phyloP scores from a whole-genome alignment of 2,113 vertebrate species.

The Desmodus rotundus region DNA sequence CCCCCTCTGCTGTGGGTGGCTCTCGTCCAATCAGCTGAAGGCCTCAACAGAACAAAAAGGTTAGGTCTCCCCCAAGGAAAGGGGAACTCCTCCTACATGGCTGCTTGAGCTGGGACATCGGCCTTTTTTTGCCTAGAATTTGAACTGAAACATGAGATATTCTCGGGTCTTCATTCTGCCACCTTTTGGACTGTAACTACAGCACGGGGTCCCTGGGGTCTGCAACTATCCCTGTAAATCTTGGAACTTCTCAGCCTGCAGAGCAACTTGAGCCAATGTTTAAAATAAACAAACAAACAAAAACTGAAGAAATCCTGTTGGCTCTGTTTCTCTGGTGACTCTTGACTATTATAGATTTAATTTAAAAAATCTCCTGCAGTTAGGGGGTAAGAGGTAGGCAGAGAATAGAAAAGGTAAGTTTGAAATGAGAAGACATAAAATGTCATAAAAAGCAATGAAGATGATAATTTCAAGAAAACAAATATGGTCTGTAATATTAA shows the following conservation, averaged over 20 bases:
- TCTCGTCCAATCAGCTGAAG: neutral
- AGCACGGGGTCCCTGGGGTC: neutral
- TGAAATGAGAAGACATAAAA: neutral
- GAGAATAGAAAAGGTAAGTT: neutral
- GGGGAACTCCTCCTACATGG: neutral
- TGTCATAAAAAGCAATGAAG: neutral
- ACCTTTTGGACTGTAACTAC: neutral
- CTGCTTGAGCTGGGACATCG: neutral
- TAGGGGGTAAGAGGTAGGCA: neutral
- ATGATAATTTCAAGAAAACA: neutral
- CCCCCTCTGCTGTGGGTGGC: neutral
- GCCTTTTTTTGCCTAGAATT: neutral
- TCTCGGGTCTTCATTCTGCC: neutral
- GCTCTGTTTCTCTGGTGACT: neutral
- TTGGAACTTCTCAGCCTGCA: neutral
- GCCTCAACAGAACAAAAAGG: neutral
- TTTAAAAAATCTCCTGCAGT: neutral
- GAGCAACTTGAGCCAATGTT: neutral
- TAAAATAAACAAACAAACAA: neutral
- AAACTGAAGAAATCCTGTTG: neutral
- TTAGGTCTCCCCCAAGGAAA: neutral
- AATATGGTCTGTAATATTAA: neutral
- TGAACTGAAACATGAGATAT: neutral
- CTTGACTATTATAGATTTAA: neutral
- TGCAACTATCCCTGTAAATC: neutral